Percentiles rank a stretch among this genome's conserved stretches.
phyloP scores from a whole-genome alignment of 1,140 invertebrate species.

The Ctenoplectra terminalis region DNA sequence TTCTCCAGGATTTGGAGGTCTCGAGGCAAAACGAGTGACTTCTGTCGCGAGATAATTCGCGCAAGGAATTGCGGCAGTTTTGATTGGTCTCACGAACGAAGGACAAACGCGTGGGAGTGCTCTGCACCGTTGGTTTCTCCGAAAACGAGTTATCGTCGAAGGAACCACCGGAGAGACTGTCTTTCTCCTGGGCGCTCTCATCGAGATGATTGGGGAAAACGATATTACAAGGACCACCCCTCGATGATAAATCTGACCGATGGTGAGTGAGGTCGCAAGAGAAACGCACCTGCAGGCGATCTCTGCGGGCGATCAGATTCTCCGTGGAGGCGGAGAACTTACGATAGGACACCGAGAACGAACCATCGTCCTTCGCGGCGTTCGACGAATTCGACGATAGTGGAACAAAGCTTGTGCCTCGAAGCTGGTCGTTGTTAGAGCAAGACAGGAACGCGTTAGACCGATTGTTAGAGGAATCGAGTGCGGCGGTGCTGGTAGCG shows the following conservation, averaged over 20 bases:
- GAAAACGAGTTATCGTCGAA: background rate
- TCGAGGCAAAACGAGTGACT: background rate
- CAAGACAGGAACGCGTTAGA: background rate
- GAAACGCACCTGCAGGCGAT: background rate
- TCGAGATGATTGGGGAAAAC: background rate
- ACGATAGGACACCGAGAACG: background rate
- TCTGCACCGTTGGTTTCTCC: background rate
- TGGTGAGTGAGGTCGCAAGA: background rate
- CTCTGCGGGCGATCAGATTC: background rate
- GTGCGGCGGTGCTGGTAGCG: conserved; percentile 23
- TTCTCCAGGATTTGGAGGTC: background rate
- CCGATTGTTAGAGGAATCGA: background rate
- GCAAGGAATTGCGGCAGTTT: conserved; percentile 74
- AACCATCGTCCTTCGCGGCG: background rate
- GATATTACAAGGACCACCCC: background rate
- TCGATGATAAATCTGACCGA: too few species aligned
- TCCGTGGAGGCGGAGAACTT: background rate
- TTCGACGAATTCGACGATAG: background rate
- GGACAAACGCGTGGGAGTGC: background rate
- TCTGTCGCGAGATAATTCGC: conserved; percentile 50
- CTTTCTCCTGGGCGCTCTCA: conserved; percentile 13
- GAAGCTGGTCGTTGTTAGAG: conserved; percentile 23
- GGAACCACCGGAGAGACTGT: background rate
- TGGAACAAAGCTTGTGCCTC: background rate
- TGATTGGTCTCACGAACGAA: conserved; percentile 72